Evolutionary conservation across 1,140 invertebrate species (phyloP).

Genomic region (Amyelois transitella): DNA sequence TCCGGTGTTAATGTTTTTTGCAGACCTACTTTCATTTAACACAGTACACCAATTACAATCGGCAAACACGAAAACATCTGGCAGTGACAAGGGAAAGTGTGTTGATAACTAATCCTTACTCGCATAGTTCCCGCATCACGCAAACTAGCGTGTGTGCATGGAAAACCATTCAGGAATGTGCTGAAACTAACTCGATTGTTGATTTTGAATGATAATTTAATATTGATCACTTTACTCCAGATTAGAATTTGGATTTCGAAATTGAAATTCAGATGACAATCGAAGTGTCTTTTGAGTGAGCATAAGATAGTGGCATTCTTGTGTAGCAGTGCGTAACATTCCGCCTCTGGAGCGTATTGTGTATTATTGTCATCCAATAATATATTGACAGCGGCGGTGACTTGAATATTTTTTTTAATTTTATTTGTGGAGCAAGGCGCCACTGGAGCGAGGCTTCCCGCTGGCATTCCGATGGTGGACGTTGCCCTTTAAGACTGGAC

Average conservation of each 20-base stretch:
- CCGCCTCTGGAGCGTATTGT: neutral
- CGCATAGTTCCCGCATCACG: conserved; percentile 38
- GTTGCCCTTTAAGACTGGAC: conserved; percentile 11
- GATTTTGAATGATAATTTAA: neutral
- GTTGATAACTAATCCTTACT: conserved; percentile 20
- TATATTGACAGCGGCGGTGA: neutral
- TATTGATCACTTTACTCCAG: neutral
- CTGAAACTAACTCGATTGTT: neutral
- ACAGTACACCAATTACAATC: conserved; percentile 12
- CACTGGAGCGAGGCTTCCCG: neutral
- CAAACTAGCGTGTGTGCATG: conserved; percentile 35
- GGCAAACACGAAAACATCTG: conserved; percentile 1
- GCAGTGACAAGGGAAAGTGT: conserved; percentile 32
- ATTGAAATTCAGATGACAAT: neutral
- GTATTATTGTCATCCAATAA: conserved; percentile 2
- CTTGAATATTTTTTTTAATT: neutral
- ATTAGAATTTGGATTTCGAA: neutral
- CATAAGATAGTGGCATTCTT: neutral
- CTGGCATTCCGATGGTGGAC: conserved; percentile 18
- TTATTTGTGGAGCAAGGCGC: conserved; percentile 7
- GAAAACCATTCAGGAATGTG: conserved; percentile 32
- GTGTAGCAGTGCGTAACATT: neutral
- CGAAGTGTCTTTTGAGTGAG: neutral
- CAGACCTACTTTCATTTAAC: conserved; percentile 14
- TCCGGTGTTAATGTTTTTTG: neutral